phyloP scores from a whole-genome alignment of 2,113 vertebrate genomes.

The Alligator sinensis region DNA sequence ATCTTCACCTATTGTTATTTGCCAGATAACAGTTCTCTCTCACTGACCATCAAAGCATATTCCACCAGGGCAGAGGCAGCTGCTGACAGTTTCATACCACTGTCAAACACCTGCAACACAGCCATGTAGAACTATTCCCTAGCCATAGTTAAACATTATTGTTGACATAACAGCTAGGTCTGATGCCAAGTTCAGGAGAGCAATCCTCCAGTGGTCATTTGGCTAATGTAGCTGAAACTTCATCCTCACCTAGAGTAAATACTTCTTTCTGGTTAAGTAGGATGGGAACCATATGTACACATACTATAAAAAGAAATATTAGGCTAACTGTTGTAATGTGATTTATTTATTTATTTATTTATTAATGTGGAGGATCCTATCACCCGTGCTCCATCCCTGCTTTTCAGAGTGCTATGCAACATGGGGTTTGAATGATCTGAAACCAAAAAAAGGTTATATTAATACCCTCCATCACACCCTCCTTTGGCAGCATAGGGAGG shows the following conservation, averaged over 20 bases:
- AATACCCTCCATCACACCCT: background rate
- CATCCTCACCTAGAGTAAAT: too few species aligned
- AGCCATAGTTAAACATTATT: background rate
- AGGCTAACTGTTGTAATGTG: too few species aligned
- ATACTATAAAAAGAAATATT: too few species aligned
- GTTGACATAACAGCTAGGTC: background rate
- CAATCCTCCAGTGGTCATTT: background rate
- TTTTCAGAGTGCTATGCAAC: too few species aligned
- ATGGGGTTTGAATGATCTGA: background rate
- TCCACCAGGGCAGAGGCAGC: background rate
- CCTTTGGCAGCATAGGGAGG: background rate
- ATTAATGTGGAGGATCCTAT: too few species aligned
- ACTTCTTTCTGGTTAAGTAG: too few species aligned
- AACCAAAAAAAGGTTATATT: background rate
- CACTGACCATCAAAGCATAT: background rate
- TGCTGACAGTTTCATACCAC: background rate
- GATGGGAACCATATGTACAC: too few species aligned
- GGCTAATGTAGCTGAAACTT: too few species aligned
- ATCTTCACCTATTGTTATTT: background rate
- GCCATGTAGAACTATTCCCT: background rate
- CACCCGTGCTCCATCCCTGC: too few species aligned
- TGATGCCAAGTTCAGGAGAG: background rate
- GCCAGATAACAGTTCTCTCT: background rate
- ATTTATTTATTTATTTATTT: too few species aligned
- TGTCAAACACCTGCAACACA: background rate